Base-by-base conservation (phyloP, 2,888 invertebrate genomes). In the Glaucopsyche alexis region DNA sequence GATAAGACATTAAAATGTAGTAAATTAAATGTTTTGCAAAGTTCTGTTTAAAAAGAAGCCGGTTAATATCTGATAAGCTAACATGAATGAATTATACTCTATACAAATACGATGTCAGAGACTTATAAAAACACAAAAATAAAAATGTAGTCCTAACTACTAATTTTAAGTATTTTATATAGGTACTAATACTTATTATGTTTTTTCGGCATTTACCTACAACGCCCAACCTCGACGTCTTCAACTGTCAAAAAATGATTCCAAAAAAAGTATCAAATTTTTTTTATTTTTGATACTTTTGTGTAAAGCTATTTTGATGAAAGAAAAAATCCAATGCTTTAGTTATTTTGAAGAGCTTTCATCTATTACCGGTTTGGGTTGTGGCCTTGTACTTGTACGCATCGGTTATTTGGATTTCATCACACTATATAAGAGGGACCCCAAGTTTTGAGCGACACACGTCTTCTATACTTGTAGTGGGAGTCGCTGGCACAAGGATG, bases 401-500 rank as follows among this genome's bases (percentile, higher is more conserved):
- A 74, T 77, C 78, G 77, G 78, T 72, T 78, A 76, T 81, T 52
- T 79, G 72, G 74, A 80, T 80, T 80, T 79, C 77, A 76, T 77
- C 78, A 79, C 80, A 80, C 82, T 91, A 91, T 91, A 90, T 87
- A 90, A 90, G 86, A 81, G 79, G 78, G 80, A 76, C 75, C 75
- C 82, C 79, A 78, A 75, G 78, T 78, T 76, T 78, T 77, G 75
- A 80, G 79, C 84, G 86, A 87, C 91, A 91, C 79, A 82, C 76
- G 80, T 81, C 81, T 60, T 81, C 85, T 82, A 40, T 45, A 42
- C 45, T 72, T 50, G 83, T 81, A 81, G 81, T 82, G 74, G 73
- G 72, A 72, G 77, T 74, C 79, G 79, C 81, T 80, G 81, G 81
- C 81, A 79, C 80, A 82, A 83, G 79, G 80, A 91, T 91, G 91